These are phyloP conservation scores for Pediacus dermestoides DNA, from an alignment of 2,888 invertebrate genomes.

Conservation along the genomic window DNA sequence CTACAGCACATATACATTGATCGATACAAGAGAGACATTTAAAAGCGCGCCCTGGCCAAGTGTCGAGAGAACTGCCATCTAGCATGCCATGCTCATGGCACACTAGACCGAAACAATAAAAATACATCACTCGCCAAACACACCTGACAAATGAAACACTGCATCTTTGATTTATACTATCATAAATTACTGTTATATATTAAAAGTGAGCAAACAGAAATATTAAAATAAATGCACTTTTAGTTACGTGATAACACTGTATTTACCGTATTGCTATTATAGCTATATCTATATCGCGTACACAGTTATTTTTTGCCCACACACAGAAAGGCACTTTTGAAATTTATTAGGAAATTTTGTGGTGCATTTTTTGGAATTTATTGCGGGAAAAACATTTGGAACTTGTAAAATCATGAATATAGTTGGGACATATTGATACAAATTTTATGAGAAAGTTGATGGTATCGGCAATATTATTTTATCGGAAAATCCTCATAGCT, in stretches of 20 bases:
- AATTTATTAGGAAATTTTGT: no score
- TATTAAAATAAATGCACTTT: slow-evolving; percentile 45
- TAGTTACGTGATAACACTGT: slow-evolving; percentile 33
- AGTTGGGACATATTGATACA: no score
- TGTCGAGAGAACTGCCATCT: slow-evolving; percentile 45
- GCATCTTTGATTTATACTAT: slow-evolving; percentile 49
- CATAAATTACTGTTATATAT: slow-evolving; percentile 49
- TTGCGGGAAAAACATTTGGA: no score
- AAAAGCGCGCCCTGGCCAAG: slow-evolving; percentile 41
- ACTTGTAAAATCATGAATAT: no score
- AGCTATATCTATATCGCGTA: no score
- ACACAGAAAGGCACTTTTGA: no score
- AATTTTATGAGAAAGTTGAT: no score
- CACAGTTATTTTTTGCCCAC: no score
- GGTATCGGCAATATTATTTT: no score
- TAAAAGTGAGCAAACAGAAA: slow-evolving; percentile 45
- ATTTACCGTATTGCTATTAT: no score
- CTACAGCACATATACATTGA: slow-evolving; percentile 32
- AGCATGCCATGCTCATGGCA: slow-evolving; percentile 43
- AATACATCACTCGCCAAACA: slow-evolving; percentile 50
- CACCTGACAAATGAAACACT: slow-evolving; percentile 52
- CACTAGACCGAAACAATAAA: slow-evolving; percentile 47
- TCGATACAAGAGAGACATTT: slow-evolving; percentile 47
- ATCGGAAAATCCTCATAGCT: no score
- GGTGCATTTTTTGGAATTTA: no score